Evolutionary conservation across 2,113 vertebrate species (phyloP), one percentile per base, ranked within the genome.

Genomic region (Ursus arctos): DNA sequence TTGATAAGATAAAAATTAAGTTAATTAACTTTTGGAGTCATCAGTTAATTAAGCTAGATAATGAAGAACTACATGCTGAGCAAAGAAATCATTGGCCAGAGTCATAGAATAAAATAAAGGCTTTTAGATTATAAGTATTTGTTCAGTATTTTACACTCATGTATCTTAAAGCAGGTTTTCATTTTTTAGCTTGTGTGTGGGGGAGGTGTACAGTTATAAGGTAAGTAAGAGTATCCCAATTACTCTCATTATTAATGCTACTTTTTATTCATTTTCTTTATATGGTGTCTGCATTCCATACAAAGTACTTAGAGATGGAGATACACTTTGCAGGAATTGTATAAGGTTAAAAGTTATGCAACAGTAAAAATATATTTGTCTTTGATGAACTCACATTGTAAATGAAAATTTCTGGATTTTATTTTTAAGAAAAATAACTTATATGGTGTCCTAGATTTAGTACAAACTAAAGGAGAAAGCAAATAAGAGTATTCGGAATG

Each of bases 1-100:
- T 4, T 71, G 21, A 53, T 95, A 84, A 88, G 43, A 63, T 95
- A 91, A 95, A 91, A 87, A 33, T 40, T 76, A 87, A 67, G 31
- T 74, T 92, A 91, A 96, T 79, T 91, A 86, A n/a, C 31, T 65
- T 88, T 69, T 88, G 15, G 22, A 57, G 14, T 49, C n/a, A n/a
- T 83, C 36, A 59, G 33, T 82, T 92, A 87, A 76, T 82, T 94
- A 74, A 94, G 49, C 40, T 82, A 21, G 4, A 12, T 59, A 94
- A 61, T 87, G 33, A 57, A 94, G 74, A 96, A 57, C 14, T 88
- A 67, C 2, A 43, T 22, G 11, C 33, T 26, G 3, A 82, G 13
- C 5, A 87, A 59, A 77, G 26, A 91, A 80, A 51, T 79, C 2
- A 43, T 47, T 88, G 51, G 79, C 31, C 51, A 31, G 8, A 92